Conservation (phyloP, 2,113 vertebrate genomes). For the Bettongia penicillata region DNA sequence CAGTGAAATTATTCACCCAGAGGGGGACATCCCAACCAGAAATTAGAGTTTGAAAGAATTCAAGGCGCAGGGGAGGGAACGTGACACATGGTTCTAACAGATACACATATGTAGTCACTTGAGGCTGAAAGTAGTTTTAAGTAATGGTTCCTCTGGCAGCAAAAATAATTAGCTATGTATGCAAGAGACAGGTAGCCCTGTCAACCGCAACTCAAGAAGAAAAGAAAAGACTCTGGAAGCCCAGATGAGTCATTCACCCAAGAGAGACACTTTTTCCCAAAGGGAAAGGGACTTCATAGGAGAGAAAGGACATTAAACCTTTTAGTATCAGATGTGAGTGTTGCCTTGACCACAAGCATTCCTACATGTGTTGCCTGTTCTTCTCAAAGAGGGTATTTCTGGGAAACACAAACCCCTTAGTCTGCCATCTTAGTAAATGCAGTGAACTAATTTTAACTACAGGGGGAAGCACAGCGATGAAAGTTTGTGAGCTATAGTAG, state of each 20-base stretch:
- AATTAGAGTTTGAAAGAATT: neutral
- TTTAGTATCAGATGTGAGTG: neutral
- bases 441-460: neutral
- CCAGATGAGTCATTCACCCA: neutral
- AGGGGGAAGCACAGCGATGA: neutral
- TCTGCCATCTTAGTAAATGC: neutral
- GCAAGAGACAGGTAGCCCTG: neutral
- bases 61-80: neutral
- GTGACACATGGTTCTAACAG: neutral
- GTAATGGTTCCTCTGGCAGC: neutral
- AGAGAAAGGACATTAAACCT: neutral
- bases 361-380: neutral
- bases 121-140: neutral
- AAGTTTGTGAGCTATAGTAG: neutral
- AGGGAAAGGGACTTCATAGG: neutral
- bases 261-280: neutral
- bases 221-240: neutral
- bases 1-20: neutral
- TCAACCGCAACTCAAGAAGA: neutral
- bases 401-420: neutral
- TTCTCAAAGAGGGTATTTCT: neutral
- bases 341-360: neutral
- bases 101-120: neutral
- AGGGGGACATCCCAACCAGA: neutral
- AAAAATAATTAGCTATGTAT: neutral